Percentiles rank a stretch among this genome's conserved stretches.
Evolutionary conservation across 1,140 invertebrate species (phyloP).

Genomic region (Caenorhabditis remanei): DNA sequence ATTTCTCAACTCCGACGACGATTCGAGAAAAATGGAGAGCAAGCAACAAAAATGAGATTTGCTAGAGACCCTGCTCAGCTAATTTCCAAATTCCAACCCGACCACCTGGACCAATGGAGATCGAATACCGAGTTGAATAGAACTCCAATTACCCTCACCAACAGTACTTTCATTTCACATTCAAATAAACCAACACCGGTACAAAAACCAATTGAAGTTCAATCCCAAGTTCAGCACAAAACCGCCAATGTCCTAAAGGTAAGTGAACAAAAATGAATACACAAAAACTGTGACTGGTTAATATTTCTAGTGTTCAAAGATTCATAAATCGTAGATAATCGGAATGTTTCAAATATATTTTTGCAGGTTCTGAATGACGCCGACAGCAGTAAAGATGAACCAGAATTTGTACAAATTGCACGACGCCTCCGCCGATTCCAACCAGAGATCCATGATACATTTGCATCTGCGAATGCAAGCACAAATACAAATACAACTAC

Average conservation of each 20-base stretch:
- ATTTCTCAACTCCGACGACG: slow-evolving; percentile 29
- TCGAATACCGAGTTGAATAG: slow-evolving; percentile 20
- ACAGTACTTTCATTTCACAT: slow-evolving; percentile 6
- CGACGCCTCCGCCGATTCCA: slow-evolving; percentile 41
- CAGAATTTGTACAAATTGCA: slow-evolving; percentile 62
- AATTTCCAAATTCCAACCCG: slow-evolving; percentile 21
- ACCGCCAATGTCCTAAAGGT: slow-evolving; percentile 42
- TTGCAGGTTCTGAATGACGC: slow-evolving; percentile 53
- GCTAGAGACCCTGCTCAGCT: slow-evolving; percentile 28
- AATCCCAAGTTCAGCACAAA: slow-evolving; percentile 18
- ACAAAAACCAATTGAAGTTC: slow-evolving; percentile 47
- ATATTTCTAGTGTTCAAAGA: too few species aligned
- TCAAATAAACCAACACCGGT: slow-evolving; percentile 25
- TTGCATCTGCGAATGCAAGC: background rate
- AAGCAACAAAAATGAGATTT: slow-evolving; percentile 44
- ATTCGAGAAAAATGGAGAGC: slow-evolving; percentile 47
- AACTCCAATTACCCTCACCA: slow-evolving; percentile 19
- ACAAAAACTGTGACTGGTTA: background rate
- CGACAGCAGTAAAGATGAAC: slow-evolving; percentile 26
- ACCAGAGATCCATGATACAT: slow-evolving; percentile 24
- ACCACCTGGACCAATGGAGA: slow-evolving; percentile 36
- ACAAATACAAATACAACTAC: background rate
- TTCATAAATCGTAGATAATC: too few species aligned
- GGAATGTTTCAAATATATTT: too few species aligned
- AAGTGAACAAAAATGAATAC: background rate